Evolutionary conservation across 2,113 vertebrate species (phyloP).

Genomic region (Daphoenositta chrysoptera): DNA sequence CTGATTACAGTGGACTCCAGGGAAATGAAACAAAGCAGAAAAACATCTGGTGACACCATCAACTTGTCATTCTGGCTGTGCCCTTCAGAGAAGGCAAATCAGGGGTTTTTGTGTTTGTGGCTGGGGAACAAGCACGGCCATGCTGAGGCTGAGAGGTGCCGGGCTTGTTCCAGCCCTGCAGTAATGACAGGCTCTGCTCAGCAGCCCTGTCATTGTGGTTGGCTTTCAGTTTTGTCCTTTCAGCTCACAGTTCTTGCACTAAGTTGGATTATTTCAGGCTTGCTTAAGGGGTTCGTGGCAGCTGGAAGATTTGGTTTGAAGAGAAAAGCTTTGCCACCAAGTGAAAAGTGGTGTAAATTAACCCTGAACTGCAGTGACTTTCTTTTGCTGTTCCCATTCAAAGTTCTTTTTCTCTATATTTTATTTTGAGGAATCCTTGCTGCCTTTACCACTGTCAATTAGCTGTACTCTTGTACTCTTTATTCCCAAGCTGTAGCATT

Average conservation of each 20-base stretch:
- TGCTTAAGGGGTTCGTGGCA: background rate
- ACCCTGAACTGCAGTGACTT: background rate
- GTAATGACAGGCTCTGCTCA: background rate
- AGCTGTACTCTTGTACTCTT: background rate
- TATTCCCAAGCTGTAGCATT: background rate
- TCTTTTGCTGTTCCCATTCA: background rate
- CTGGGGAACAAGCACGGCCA: background rate
- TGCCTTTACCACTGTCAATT: background rate
- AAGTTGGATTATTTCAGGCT: background rate
- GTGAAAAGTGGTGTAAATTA: background rate
- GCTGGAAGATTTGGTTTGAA: background rate
- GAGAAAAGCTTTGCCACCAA: background rate
- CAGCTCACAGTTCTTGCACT: background rate
- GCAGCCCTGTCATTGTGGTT: slow-evolving; percentile 20
- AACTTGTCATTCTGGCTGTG: background rate
- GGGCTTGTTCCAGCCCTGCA: background rate
- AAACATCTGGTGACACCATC: background rate
- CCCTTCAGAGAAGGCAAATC: background rate
- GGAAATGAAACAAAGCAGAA: background rate
- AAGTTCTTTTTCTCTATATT: background rate
- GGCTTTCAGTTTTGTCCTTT: background rate
- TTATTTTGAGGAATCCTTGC: background rate
- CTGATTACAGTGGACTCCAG: background rate
- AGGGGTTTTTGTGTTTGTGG: background rate
- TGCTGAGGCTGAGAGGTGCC: background rate